Base-by-base conservation (phyloP, 1,140 invertebrate genomes). In the Macrobrachium rosenbergii region DNA sequence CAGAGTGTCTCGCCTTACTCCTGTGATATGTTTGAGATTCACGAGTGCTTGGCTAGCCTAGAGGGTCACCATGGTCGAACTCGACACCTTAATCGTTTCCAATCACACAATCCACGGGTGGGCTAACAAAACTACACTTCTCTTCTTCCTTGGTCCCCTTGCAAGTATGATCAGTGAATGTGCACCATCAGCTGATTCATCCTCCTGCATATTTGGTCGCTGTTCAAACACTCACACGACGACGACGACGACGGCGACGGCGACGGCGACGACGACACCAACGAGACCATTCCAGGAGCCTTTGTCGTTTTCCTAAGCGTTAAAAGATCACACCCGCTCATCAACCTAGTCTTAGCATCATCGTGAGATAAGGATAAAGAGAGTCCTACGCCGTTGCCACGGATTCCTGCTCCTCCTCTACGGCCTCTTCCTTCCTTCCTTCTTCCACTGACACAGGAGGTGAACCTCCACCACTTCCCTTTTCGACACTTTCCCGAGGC, bases 81-180 rank as follows among this genome's bases (percentile, higher is more conserved):
- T 19, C 69, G 75, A 81, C 73, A 81, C 63, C 19, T 21, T 63
- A 60, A 72, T 64, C 59, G 75, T 16, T 23, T 75, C 81, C 76
- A 87, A 86, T 86, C 85, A 87, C 81, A 87, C 85, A 87, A 73
- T 87, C 85, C 85, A 87, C 58, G 77, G 19, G 82, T 73, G 72
- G 7, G 12, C 52, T 87, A 87, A 87, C 73, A 87, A 80, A 73
- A 62, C 85, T 69, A 82, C 85, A 87, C 85, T 76, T 79, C 78
- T 82, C 85, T 81, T 81, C 85, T 81, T 87, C 72, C 85, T 81
- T 87, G 85, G 67, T 69, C 85, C 85, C 85, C 85, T 87, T 63
- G 85, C 85, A 64, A 87, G 67, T 87, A 87, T 81, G 45, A 87
- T 69, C 85, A 87, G 52, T 81, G 85, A 67, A 69, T 72, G 85